phyloP scores from a whole-genome alignment of 2,113 vertebrate species.

The Alethe castanea region DNA sequence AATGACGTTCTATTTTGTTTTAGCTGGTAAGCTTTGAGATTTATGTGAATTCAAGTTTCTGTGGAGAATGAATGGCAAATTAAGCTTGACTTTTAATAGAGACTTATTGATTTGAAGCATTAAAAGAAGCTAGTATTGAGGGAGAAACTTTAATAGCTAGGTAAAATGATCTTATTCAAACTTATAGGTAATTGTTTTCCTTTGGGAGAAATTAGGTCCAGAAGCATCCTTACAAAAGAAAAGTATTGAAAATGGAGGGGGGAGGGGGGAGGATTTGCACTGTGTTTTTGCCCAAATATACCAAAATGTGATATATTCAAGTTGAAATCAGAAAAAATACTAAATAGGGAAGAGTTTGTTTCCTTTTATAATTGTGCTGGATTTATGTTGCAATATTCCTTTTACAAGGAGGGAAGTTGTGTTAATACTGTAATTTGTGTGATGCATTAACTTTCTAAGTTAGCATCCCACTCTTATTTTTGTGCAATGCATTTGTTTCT shows the following conservation, averaged over 20 bases:
- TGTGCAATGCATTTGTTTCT: not conserved
- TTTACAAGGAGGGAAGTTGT: not conserved
- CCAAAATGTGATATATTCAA: not conserved
- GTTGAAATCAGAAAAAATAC: not conserved
- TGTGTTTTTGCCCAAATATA: not conserved
- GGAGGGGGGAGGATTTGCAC: not conserved
- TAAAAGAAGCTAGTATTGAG: not conserved
- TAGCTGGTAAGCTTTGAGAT: not conserved
- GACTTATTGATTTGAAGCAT: not conserved
- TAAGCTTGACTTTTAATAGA: not conserved
- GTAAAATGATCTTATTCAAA: not conserved
- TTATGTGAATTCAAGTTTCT: not conserved
- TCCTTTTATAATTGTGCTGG: not conserved
- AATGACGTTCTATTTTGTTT: not conserved
- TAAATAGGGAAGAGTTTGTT: not conserved
- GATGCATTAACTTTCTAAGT: not conserved
- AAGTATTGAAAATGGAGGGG: not conserved
- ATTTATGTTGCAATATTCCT: not conserved
- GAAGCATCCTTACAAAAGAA: not conserved
- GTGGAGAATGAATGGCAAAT: slow-evolving; percentile 4
- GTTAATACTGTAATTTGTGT: not conserved
- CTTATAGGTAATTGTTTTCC: not conserved
- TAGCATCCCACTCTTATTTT: not conserved
- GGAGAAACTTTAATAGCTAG: not conserved
- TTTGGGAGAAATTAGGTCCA: not conserved